phyloP scores from a whole-genome alignment of 30 jellyfish, hydroid and myxozoan species.

The Turritopsis rubra region DNA sequence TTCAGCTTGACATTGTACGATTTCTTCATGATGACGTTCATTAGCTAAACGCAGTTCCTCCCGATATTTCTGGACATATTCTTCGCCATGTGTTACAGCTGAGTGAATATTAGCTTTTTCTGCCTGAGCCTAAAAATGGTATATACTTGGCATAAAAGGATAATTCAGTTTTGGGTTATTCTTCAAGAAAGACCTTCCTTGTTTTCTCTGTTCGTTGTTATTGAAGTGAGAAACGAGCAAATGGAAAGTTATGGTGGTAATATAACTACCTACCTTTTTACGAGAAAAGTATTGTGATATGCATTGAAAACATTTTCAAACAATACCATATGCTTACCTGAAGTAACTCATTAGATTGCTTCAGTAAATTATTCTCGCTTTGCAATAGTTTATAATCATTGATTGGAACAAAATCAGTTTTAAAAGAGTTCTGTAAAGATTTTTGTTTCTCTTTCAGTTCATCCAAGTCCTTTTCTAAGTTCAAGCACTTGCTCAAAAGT shows the following conservation, averaged over 20 bases:
- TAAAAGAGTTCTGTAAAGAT: neutral
- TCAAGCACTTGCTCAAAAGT: constrained; percentile 11
- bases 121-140: neutral
- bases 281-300: neutral
- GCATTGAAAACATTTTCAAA: neutral
- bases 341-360: neutral
- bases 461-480: neutral
- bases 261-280: no score
- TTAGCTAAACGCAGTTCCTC: constrained; percentile 38
- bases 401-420: constrained; percentile 5
- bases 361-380: constrained; percentile 12
- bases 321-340: neutral
- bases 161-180: neutral
- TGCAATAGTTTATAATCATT: constrained; percentile 18
- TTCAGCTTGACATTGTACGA: constrained; percentile 25
- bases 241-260: no score
- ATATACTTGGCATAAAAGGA: neutral
- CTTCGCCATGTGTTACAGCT: no score
- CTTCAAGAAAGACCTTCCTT: no score
- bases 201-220: no score
- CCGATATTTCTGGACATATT: constrained; percentile 40
- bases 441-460: neutral
- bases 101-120: neutral
- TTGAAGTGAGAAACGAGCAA: no score
- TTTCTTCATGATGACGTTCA: constrained; percentile 28